Evolutionary conservation across 2,888 invertebrate species (phyloP).

Genomic region (Harpagoxenus sublaevis): DNA sequence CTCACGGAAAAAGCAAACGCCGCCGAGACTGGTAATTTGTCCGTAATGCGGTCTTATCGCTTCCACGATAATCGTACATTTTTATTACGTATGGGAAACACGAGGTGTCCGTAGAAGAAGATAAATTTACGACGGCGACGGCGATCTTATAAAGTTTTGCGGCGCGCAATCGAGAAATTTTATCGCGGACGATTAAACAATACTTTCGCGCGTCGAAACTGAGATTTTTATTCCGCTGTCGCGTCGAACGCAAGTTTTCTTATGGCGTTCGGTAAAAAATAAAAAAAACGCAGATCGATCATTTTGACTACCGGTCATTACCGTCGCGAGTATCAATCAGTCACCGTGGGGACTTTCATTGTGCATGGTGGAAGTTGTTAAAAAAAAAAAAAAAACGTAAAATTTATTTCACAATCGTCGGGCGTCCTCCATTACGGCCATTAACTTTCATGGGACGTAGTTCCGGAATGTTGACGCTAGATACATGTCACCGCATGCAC

Average conservation of each 20-base stretch:
- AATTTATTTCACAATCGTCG: conserved; percentile 73
- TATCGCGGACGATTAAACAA: conserved; percentile 27
- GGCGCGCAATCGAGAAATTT: not conserved
- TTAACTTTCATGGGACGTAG: conserved; percentile 70
- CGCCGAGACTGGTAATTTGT: conserved; percentile 15
- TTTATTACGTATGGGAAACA: conserved; percentile 21
- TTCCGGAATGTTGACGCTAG: conserved; percentile 59
- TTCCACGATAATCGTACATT: not conserved
- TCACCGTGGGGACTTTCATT: conserved; percentile 73
- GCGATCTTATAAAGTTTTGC: not conserved
- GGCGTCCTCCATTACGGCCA: conserved; percentile 67
- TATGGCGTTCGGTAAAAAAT: conserved; percentile 63
- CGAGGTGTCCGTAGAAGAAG: not conserved
- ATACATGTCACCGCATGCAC: conserved; percentile 39
- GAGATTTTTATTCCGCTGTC: conserved; percentile 34
- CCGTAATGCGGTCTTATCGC: conserved; percentile 3
- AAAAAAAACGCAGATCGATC: conserved; percentile 70
- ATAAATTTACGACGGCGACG: not conserved
- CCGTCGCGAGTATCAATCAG: conserved; percentile 72
- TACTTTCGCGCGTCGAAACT: conserved; percentile 53
- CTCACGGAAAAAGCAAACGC: not conserved
- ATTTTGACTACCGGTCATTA: conserved; percentile 64
- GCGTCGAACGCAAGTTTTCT: conserved; percentile 62
- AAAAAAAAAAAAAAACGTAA: conserved; percentile 47
- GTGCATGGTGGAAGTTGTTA: conserved; percentile 59